Base-by-base conservation (phyloP, 2,888 invertebrate genomes). In the Ophraella communa region DNA sequence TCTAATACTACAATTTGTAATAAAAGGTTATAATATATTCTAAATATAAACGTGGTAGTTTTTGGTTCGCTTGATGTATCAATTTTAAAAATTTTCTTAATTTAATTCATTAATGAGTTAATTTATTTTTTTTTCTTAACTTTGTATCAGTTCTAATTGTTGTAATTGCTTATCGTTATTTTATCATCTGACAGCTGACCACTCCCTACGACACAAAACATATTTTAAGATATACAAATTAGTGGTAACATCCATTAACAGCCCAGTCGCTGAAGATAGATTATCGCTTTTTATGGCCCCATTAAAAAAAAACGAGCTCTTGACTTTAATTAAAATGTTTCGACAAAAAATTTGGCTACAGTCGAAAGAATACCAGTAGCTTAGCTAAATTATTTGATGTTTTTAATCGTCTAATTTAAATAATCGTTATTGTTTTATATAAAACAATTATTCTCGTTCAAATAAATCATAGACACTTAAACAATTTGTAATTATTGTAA, bases 401-500 rank as follows among this genome's bases (percentile, higher is more conserved):
- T n/a, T n/a, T n/a, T n/a, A n/a, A n/a, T n/a, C n/a, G n/a, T n/a
- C n/a, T n/a, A n/a, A n/a, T n/a, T n/a, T n/a, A n/a, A n/a, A n/a
- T n/a, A n/a, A n/a, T n/a, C n/a, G n/a, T n/a, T n/a, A n/a, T n/a
- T n/a, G n/a, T n/a, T n/a, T n/a, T n/a, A n/a, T n/a, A n/a, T n/a
- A n/a, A n/a, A n/a, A n/a, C 20, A 42, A 8, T 0, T 10, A 2
- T 8, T 42, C 17, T 14, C 42, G 7, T 5, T 39, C 2, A 14
- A 39, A 39, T 14, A 39, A 39, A n/a, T 17, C 7, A 39, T 17
- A 3, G 2, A 14, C n/a, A 14, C n/a, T 14, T n/a, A 14, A 5
- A 39, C 4, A 27, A 54, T 24, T 54, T 23, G 44, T 52, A 59
- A 52, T 44, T 42, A 52, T 47, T 57, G 55, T 62, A 65, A 67